These are phyloP conservation scores for Oikopleura dioica DNA, from an alignment of 23 tunicate genomes.

Conservation along the genomic window DNA sequence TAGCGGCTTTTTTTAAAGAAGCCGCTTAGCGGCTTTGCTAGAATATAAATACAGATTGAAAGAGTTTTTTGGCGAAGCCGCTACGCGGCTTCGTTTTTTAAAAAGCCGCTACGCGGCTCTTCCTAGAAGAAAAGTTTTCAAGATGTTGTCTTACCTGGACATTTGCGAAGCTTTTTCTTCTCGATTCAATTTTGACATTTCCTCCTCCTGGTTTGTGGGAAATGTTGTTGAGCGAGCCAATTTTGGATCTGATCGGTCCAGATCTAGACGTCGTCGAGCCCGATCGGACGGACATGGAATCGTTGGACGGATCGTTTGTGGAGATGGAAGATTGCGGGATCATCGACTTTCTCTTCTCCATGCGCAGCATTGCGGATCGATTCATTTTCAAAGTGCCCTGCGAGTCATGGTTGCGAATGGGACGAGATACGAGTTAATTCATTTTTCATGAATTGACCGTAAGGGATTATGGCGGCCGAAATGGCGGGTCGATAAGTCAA, in stretches of 20 bases:
- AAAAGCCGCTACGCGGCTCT: no score
- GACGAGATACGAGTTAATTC: no score
- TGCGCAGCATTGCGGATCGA: not conserved
- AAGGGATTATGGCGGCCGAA: not conserved
- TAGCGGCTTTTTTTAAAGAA: no score
- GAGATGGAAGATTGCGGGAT: not conserved
- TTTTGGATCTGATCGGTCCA: conserved; percentile 55
- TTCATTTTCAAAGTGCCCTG: not conserved
- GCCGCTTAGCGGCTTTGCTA: no score
- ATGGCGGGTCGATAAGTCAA: no score
- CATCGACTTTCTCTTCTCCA: not conserved
- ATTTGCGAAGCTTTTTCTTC: not conserved
- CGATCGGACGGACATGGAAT: conserved; percentile 64
- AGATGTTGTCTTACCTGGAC: not conserved
- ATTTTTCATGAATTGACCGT: not conserved
- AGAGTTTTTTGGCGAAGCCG: no score
- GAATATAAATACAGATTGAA: no score
- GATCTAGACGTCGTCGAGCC: conserved; percentile 51
- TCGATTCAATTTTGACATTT: not conserved
- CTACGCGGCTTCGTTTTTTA: no score
- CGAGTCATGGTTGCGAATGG: no score
- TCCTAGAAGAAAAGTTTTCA: no score
- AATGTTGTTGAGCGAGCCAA: conserved; percentile 24
- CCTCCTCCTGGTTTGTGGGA: not conserved
- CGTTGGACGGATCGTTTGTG: not conserved